Evolutionary conservation across 2,888 invertebrate species (phyloP).

Genomic region (Epiblema foenella): DNA sequence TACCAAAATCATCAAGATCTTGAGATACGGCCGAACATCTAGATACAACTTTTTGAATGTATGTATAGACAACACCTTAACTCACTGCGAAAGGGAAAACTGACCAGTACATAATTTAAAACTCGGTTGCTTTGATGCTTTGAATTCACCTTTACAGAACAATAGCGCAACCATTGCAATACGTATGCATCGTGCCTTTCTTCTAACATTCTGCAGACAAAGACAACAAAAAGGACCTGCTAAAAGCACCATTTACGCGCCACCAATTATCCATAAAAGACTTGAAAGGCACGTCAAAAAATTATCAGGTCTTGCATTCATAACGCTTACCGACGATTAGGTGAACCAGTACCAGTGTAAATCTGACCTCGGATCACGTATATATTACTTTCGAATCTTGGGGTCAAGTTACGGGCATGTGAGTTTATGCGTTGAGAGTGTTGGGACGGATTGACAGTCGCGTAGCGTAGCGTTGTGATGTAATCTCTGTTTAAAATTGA

Average conservation of each 20-base stretch:
- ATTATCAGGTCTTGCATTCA: background rate
- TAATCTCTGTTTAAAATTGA: background rate
- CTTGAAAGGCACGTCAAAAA: conserved; percentile 4
- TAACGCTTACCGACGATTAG: background rate
- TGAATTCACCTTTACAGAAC: background rate
- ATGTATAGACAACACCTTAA: no score
- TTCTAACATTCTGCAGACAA: conserved; percentile 1
- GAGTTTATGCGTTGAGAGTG: no score
- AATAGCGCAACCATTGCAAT: background rate
- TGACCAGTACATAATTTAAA: background rate
- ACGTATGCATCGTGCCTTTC: background rate
- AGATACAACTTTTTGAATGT: no score
- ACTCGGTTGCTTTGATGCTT: background rate
- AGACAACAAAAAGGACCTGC: background rate
- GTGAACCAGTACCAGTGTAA: background rate
- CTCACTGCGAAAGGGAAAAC: no score
- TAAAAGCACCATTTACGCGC: conserved; percentile 8
- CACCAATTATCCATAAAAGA: conserved; percentile 11
- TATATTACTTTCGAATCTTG: background rate
- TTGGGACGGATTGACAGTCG: no score
- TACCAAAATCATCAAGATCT: no score
- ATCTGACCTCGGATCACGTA: background rate
- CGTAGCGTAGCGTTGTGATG: no score
- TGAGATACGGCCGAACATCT: no score
- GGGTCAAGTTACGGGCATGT: background rate